phyloP scores from a whole-genome alignment of 1,140 invertebrate genomes.

The Papilio helenus region DNA sequence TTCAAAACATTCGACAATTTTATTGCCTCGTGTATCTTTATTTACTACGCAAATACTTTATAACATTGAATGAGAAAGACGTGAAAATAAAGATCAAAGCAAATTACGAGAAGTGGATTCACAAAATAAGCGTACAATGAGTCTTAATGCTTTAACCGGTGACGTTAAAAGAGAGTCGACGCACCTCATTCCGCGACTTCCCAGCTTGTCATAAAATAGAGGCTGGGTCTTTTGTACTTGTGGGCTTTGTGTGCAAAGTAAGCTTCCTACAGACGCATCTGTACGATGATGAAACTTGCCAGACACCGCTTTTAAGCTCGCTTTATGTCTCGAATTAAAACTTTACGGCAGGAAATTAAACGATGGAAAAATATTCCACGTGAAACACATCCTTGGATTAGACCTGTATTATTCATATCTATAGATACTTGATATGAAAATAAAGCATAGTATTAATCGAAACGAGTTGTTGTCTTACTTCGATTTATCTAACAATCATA shows the following conservation, averaged over 20 bases:
- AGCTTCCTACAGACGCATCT: conserved; percentile 79
- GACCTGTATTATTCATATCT: conserved; percentile 15
- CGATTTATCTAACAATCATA: background rate
- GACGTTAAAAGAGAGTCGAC: conserved; percentile 60
- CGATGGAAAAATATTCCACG: conserved; percentile 68
- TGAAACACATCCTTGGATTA: conserved; percentile 41
- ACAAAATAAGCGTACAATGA: conserved; percentile 33
- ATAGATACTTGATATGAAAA: conserved; percentile 5
- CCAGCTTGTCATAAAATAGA: conserved; percentile 77
- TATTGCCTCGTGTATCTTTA: background rate
- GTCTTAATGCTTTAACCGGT: conserved; percentile 54
- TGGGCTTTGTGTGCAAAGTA: conserved; percentile 80
- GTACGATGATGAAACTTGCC: conserved; percentile 80
- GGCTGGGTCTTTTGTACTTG: conserved; percentile 77
- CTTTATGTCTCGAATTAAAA: conserved; percentile 80
- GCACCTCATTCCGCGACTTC: conserved; percentile 68
- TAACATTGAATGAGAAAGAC: background rate
- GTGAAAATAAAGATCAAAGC: conserved; percentile 31
- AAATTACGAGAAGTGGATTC: conserved; percentile 32
- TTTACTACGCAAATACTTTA: conserved; percentile 23
- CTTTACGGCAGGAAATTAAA: conserved; percentile 80
- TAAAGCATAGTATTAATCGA: background rate
- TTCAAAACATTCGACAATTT: background rate
- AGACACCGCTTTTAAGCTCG: conserved; percentile 79
- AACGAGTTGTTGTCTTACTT: background rate